Evolutionary conservation across 2,113 vertebrate species (phyloP).

Genomic region (Alligator sinensis): DNA sequence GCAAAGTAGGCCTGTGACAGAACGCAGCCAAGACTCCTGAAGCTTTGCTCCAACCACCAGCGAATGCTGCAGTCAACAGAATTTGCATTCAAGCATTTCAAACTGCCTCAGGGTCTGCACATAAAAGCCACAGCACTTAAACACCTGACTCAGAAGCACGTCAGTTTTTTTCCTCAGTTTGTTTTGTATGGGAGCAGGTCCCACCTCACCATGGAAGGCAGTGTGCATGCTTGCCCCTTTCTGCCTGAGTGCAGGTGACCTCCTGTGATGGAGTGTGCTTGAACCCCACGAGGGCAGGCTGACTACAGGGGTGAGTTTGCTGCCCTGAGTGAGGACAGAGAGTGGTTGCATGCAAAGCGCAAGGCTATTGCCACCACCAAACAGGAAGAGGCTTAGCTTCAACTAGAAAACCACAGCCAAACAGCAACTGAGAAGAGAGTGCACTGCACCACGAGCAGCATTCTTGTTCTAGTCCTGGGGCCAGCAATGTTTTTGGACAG

Average conservation of each 20-base stretch:
- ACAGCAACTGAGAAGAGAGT: background rate
- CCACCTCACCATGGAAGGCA: background rate
- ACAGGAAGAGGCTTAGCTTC: background rate
- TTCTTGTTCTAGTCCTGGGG: background rate
- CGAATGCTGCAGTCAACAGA: background rate
- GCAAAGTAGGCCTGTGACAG: background rate
- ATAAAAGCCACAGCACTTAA: background rate
- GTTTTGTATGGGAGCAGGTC: background rate
- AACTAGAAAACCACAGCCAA: background rate
- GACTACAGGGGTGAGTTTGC: background rate
- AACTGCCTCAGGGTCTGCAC: background rate
- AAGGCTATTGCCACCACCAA: background rate
- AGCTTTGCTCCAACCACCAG: background rate
- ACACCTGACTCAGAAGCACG: background rate
- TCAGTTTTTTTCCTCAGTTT: background rate
- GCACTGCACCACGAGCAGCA: background rate
- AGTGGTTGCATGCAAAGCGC: background rate
- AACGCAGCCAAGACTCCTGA: background rate
- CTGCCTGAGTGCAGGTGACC: background rate
- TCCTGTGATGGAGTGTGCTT: background rate
- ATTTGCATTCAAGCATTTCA: background rate
- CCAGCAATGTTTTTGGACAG: background rate
- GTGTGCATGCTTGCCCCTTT: background rate
- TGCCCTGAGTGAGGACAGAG: background rate
- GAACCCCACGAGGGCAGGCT: background rate